Conservation (phyloP, 2,797 vertebrate species). For the Acridotheres tristis region DNA sequence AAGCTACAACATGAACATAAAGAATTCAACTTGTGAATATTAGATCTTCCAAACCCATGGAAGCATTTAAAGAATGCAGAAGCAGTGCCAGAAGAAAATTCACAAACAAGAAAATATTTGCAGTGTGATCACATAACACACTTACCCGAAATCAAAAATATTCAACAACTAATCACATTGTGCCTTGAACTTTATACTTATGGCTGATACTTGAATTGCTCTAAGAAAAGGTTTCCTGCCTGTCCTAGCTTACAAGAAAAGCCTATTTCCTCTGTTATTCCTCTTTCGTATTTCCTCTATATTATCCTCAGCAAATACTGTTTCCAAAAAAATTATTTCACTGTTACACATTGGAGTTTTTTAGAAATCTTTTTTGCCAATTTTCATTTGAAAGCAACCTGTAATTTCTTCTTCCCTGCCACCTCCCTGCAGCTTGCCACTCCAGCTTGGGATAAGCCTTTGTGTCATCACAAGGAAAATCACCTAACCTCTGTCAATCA, state of each 20-base stretch:
- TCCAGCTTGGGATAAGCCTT: not conserved
- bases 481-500: not conserved
- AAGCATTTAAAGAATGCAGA: not conserved
- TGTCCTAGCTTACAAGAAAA: not conserved
- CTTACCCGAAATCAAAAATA: not conserved
- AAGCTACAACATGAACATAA: not conserved
- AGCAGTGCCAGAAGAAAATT: not conserved
- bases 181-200: not conserved
- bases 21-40: not conserved
- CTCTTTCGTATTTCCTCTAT: not conserved
- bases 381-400: not conserved
- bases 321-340: not conserved
- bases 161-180: not conserved
- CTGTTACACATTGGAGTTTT: not conserved
- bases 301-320: not conserved
- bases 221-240: not conserved
- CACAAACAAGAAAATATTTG: not conserved
- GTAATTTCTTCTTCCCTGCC: not conserved
- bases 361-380: not conserved
- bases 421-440: not conserved
- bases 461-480: accelerated
- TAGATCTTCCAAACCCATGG: not conserved
- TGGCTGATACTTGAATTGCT: not conserved
- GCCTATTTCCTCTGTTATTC: not conserved
- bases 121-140: accelerated